These are phyloP conservation scores for Phataginus tricuspis DNA, from an alignment of 2,797 vertebrate genomes.

Conservation along the genomic window DNA sequence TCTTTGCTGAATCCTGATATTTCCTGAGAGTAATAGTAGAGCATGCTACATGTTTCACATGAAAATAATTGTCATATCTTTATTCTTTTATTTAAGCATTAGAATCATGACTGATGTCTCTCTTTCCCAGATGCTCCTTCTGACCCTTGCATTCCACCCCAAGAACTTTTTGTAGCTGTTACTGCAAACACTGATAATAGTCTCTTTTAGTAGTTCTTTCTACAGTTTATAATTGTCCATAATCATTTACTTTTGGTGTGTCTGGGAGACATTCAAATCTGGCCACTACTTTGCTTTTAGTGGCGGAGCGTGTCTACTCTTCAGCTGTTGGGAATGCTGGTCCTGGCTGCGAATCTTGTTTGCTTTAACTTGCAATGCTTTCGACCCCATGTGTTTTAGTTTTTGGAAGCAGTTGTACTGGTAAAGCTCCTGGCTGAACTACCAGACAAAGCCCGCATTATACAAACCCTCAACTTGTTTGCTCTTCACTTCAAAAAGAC, in stretches of 20 bases:
- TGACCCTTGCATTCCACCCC: background rate
- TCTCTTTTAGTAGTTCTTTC: background rate
- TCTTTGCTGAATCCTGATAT: slow-evolving; percentile 7
- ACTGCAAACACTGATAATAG: background rate
- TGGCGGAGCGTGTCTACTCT: slow-evolving; percentile 46
- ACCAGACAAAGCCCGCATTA: slow-evolving; percentile 65
- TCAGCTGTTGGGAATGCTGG: slow-evolving; percentile 71
- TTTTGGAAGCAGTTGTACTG: slow-evolving; percentile 79
- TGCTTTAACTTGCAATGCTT: slow-evolving; percentile 65
- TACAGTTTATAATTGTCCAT: slow-evolving; percentile 38
- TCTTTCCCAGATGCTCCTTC: background rate
- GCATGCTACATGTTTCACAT: background rate
- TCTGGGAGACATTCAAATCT: slow-evolving; percentile 8
- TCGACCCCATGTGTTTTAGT: slow-evolving; percentile 65
- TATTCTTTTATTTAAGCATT: slow-evolving; percentile 6
- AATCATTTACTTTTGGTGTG: slow-evolving; percentile 63
- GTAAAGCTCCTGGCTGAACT: slow-evolving; percentile 69
- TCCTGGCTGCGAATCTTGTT: slow-evolving; percentile 74
- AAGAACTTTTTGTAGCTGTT: slow-evolving; percentile 34
- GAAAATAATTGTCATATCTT: slow-evolving; percentile 31
- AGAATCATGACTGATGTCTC: slow-evolving; percentile 6
- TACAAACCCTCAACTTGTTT: slow-evolving; percentile 76
- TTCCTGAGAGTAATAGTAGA: background rate
- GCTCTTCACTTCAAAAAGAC: slow-evolving; percentile 71
- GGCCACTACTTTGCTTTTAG: slow-evolving; percentile 68